phyloP scores from a whole-genome alignment of 1,140 invertebrate species.

The Rhysida immarginata region DNA sequence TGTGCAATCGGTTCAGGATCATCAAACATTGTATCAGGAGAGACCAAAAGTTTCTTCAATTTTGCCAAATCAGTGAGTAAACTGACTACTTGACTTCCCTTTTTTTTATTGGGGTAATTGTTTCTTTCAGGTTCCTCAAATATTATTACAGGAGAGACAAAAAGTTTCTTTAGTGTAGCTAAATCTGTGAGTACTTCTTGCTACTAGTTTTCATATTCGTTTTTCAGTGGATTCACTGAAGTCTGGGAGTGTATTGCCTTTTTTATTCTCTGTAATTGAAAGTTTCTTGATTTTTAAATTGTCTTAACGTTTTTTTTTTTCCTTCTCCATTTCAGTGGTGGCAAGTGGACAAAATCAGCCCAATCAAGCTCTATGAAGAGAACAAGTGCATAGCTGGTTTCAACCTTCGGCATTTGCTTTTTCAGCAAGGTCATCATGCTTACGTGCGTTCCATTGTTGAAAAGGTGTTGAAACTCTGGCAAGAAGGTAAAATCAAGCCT shows the following conservation, averaged over 20 bases:
- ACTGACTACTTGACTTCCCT: conserved; percentile 16
- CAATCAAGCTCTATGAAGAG: conserved; percentile 74
- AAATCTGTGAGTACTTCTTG: conserved; percentile 41
- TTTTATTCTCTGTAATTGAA: no score
- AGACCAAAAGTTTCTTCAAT: conserved; percentile 36
- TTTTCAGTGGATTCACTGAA: no score
- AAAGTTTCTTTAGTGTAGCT: conserved; percentile 72
- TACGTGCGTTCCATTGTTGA: conserved; percentile 51
- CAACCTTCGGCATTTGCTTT: conserved; percentile 66
- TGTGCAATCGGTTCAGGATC: no score
- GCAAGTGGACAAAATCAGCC: conserved; percentile 77
- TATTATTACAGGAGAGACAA: conserved; percentile 71
- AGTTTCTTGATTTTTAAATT: no score
- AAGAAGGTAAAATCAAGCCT: conserved; percentile 59
- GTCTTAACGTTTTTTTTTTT: no score
- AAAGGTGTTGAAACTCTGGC: conserved; percentile 56
- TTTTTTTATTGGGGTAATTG: conserved; percentile 2
- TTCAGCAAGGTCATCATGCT: conserved; percentile 54
- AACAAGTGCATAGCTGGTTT: conserved; percentile 69
- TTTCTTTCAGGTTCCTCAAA: conserved; percentile 50
- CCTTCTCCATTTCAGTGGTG: conserved; percentile 71
- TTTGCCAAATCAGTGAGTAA: conserved; percentile 32
- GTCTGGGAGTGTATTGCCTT: no score
- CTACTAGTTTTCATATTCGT: background rate
- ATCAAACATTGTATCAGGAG: conserved; percentile 33